Conservation (phyloP, 2,888 invertebrate species). For the Drosophila bunnanda region DNA sequence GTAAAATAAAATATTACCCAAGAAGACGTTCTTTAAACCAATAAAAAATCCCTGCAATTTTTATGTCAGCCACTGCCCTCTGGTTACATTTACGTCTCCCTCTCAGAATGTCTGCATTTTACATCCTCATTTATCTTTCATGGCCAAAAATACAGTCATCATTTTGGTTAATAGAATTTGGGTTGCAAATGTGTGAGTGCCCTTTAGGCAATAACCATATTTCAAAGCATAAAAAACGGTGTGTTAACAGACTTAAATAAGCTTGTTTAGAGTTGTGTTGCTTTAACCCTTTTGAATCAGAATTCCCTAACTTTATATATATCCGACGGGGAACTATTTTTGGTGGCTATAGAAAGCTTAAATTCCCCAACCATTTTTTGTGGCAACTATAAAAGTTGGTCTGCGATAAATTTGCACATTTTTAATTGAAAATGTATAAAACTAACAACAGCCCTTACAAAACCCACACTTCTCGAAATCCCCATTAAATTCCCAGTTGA, state of each 20-base stretch:
- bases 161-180: conserved; percentile 11
- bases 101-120: background rate
- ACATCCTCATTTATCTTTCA: conserved; percentile 18
- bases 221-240: background rate
- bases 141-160: conserved; percentile 9
- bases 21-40: background rate
- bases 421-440: conserved; percentile 16
- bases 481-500: background rate
- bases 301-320: background rate
- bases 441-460: background rate
- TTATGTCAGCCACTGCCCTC: conserved; percentile 7
- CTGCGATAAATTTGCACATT: conserved; percentile 8
- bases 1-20: background rate
- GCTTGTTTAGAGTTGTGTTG: background rate
- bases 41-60: background rate
- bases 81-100: background rate
- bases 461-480: background rate
- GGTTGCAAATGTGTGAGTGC: background rate
- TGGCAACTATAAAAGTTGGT: background rate
- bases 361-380: background rate
- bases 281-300: background rate
- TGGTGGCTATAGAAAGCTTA: too few species aligned
- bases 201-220: background rate
- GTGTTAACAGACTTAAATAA: background rate
- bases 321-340: background rate